A percentile compares a stretch with the other conserved stretches of the same genome.
phyloP scores from a whole-genome alignment of 92 coral and sea anemone genomes.

The Epizoanthus rinbou region DNA sequence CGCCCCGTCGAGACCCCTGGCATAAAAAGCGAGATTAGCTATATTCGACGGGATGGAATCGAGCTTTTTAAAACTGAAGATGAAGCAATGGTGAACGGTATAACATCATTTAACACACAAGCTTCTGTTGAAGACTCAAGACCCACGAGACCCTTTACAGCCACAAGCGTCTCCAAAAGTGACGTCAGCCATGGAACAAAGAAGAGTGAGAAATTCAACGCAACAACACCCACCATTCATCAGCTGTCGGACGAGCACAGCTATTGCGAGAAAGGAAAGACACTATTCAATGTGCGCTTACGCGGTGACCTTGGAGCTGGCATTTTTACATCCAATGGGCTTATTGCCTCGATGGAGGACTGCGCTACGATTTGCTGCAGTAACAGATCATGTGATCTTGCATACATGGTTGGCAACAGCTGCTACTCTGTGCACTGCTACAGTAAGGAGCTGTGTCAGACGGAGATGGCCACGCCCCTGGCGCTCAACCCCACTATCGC shows the following conservation, averaged over 20 bases:
- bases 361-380: slow-evolving; percentile 82
- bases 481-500: slow-evolving; percentile 78
- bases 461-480: slow-evolving; percentile 69
- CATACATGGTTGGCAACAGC: slow-evolving; percentile 76
- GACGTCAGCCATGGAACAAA: neutral
- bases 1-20: slow-evolving; percentile 72
- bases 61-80: slow-evolving; percentile 73
- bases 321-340: slow-evolving; percentile 73
- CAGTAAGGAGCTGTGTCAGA: slow-evolving; percentile 70
- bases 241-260: neutral
- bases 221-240: neutral
- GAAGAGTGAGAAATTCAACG: slow-evolving; percentile 15
- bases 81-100: slow-evolving; percentile 66
- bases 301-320: slow-evolving; percentile 91
- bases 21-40: slow-evolving; percentile 73
- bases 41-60: slow-evolving; percentile 72
- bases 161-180: slow-evolving; percentile 12
- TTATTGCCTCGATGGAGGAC: slow-evolving; percentile 70
- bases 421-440: slow-evolving; percentile 87
- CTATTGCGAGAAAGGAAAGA: slow-evolving; percentile 68
- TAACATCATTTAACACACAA: slow-evolving; percentile 17
- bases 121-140: slow-evolving; percentile 16
- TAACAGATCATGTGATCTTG: slow-evolving; percentile 85
- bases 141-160: neutral
- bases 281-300: slow-evolving; percentile 72